These are phyloP conservation scores for Lagenorhynchus albirostris DNA, from an alignment of 2,113 vertebrate genomes.

Conservation along the genomic window DNA sequence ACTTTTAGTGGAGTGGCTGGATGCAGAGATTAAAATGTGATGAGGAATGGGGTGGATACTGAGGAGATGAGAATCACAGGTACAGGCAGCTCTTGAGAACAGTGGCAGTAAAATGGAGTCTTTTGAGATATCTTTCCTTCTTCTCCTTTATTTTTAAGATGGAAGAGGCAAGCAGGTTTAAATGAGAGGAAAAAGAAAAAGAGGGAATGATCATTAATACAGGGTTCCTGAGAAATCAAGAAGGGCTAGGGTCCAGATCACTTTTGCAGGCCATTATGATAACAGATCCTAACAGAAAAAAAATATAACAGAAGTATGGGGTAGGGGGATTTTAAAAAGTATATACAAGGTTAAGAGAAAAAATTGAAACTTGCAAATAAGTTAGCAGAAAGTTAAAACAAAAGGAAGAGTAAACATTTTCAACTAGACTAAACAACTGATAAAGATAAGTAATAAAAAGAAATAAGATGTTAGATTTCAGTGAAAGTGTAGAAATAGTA, in stretches of 20 bases:
- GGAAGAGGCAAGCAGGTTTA: neutral
- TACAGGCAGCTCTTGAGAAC: neutral
- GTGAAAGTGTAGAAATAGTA: neutral
- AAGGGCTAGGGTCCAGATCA: neutral
- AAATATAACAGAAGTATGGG: neutral
- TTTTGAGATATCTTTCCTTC: neutral
- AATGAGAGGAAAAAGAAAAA: neutral
- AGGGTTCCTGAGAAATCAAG: neutral
- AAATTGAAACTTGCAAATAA: neutral
- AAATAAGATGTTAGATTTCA: neutral
- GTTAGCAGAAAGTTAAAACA: neutral
- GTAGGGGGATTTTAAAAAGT: neutral
- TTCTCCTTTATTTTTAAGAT: neutral
- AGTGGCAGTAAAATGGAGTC: neutral
- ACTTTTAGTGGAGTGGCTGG: neutral
- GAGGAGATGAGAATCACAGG: neutral
- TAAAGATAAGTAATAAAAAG: neutral
- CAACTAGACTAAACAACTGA: neutral
- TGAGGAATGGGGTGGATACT: neutral
- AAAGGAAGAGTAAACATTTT: neutral
- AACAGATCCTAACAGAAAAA: neutral
- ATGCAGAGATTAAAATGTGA: neutral
- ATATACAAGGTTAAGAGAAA: neutral
- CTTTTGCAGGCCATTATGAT: neutral
- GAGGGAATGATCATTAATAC: neutral